phyloP scores from a whole-genome alignment of 2,797 vertebrate species.

The Aulostomus chinensis region DNA sequence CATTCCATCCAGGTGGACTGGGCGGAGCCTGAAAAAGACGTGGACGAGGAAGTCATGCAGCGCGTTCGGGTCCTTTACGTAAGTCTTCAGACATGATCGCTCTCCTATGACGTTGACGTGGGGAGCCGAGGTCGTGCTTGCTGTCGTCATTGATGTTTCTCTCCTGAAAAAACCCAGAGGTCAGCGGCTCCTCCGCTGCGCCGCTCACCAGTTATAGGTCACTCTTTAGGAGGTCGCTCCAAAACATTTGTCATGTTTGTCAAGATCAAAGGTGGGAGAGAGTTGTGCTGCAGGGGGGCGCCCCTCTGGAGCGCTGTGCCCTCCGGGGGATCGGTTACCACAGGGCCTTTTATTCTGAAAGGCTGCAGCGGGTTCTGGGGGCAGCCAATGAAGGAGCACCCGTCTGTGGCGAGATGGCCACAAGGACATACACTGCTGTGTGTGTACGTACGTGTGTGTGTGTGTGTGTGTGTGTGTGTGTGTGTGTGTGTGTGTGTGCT shows the following conservation, averaged over 20 bases:
- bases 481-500: neutral
- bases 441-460: neutral
- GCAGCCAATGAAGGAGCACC: neutral
- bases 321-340: slow-evolving; percentile 26
- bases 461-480: neutral
- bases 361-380: neutral
- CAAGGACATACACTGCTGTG: neutral
- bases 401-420: neutral
- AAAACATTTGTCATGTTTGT: no score
- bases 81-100: slow-evolving; percentile 1
- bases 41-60: slow-evolving; percentile 94
- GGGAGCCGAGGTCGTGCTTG: no score
- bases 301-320: neutral
- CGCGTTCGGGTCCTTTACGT: slow-evolving; percentile 78
- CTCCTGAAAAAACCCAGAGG: no score
- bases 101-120: no score
- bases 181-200: no score
- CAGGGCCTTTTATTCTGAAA: slow-evolving; percentile 3
- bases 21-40: slow-evolving; percentile 92
- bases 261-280: slow-evolving; percentile 11
- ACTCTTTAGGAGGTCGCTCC: no score
- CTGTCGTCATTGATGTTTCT: no score
- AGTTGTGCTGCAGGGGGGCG: neutral
- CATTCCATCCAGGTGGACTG: slow-evolving; percentile 92
- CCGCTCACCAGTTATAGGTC: no score